Evolutionary conservation across 2,797 vertebrate species (phyloP), one percentile per base, ranked within the genome.

Genomic region (Anguilla anguilla): DNA sequence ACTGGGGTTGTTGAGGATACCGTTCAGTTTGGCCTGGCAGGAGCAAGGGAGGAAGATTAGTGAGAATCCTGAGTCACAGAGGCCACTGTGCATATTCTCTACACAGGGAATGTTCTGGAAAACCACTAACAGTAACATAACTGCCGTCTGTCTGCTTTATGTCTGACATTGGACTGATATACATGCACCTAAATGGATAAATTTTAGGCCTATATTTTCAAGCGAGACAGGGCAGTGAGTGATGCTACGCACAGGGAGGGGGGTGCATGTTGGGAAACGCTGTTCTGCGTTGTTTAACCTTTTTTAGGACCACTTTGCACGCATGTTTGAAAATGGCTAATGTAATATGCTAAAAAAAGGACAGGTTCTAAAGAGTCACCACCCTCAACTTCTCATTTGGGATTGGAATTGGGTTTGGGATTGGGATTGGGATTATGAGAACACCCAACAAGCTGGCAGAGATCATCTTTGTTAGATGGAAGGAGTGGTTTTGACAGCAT

Each of bases 11-110:
- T 96, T 92, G 81, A 96, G 93, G 79, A 94, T 93, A n/a, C 88
- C 94, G 96, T 96, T 92, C 84, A 96, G 93, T 81, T 94, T 93
- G n/a, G 87, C 94, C 97, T 97, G 92, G 3, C 87, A 92, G 13
- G 22, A 86, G 59, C 81, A 85, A 59, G 74, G 39, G 61, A 61
- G 39, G 11, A 43, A 19, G 57, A 28, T 28, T 0, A 46, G 22
- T 25, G 35, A 57, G 72, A 53, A 11, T 25, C 6, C 49, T 51
- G 67, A 61, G 57, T 17, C 57, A 22, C 57, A 59, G 3, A 59
- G 57, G 2, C 3, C 15, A 59, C 15, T 17, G 15, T 19, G 10
- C 53, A 55, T 55, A 55, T 55, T 55, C 53, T 55, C 17, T 59
- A 59, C 57, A 59, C 57, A 19, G 57, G 57, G 57, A 59, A 59